Percentiles rank a stretch among this genome's conserved stretches.
Evolutionary conservation across 2,797 vertebrate species (phyloP).

Genomic region (Eptatretus atami): DNA sequence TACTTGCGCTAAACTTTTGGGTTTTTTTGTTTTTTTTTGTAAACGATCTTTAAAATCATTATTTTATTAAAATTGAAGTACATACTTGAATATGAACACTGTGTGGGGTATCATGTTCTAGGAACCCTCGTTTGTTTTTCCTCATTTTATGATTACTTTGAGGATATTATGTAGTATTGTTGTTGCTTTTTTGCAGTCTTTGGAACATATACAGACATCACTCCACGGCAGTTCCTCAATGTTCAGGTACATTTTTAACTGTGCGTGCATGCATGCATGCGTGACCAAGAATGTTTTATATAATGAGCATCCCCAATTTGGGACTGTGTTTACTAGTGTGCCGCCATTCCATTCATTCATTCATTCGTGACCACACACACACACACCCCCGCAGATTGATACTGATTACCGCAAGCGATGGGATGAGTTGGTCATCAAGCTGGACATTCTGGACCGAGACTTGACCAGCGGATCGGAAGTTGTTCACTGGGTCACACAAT

Average conservation of each 20-base stretch:
- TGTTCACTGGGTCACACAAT: conserved; percentile 3
- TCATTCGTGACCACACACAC: too few relatives aligned
- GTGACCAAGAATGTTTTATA: neutral
- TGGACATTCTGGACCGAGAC: neutral
- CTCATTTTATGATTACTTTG: too few relatives aligned
- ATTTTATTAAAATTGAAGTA: too few relatives aligned
- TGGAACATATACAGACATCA: conserved; percentile 4
- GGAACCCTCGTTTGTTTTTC: too few relatives aligned
- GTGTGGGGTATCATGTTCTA: too few relatives aligned
- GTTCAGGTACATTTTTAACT: neutral
- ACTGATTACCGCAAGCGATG: neutral
- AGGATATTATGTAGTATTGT: neutral
- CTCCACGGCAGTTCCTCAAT: conserved; percentile 2
- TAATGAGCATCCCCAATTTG: too few relatives aligned
- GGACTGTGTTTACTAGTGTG: too few relatives aligned
- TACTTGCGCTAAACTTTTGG: too few relatives aligned
- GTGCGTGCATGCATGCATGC: neutral
- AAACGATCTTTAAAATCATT: too few relatives aligned
- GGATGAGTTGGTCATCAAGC: conserved; percentile 1
- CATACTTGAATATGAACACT: too few relatives aligned
- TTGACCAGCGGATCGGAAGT: neutral
- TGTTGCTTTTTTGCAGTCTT: conserved; percentile 1
- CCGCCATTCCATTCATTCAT: too few relatives aligned
- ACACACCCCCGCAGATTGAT: neutral
- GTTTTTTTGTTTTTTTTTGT: too few relatives aligned